Evolutionary conservation across 1,140 invertebrate genomes (phyloP).

Genomic region (Hypsibius dujardini): DNA sequence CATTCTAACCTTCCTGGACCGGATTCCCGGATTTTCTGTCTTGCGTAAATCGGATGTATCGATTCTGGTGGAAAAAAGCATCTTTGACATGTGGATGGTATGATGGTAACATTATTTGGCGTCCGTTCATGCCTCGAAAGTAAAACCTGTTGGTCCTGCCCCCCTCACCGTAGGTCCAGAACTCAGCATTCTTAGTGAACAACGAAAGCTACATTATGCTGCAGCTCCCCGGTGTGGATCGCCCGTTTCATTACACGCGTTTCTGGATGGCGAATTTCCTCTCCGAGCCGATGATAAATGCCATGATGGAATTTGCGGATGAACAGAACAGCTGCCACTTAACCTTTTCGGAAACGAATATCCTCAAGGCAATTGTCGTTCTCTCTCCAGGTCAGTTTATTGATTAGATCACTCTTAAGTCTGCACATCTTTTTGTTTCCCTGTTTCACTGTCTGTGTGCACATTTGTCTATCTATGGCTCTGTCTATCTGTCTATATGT

Average conservation of each 20-base stretch:
- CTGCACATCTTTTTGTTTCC: no score
- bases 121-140: neutral
- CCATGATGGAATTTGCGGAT: constrained; percentile 21
- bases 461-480: no score
- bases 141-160: neutral
- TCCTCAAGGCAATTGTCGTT: constrained; percentile 21
- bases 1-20: neutral
- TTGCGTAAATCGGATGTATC: neutral
- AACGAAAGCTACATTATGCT: constrained; percentile 22
- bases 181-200: constrained; percentile 18
- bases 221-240: neutral
- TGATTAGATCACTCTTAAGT: no score
- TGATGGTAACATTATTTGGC: constrained; percentile 8
- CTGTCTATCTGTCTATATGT: no score
- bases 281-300: constrained; percentile 19
- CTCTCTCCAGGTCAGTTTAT: constrained; percentile 20
- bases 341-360: constrained; percentile 15
- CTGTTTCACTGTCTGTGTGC: no score
- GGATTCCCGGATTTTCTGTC: neutral
- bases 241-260: constrained; percentile 20
- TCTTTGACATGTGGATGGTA: constrained; percentile 12
- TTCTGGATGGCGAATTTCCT: constrained; percentile 23
- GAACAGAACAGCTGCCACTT: constrained; percentile 21
- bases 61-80: neutral
- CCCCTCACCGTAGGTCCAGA: constrained; percentile 16